Base-by-base conservation (phyloP, 2,113 vertebrate genomes). In the Leptobrachium ailaonicum region DNA sequence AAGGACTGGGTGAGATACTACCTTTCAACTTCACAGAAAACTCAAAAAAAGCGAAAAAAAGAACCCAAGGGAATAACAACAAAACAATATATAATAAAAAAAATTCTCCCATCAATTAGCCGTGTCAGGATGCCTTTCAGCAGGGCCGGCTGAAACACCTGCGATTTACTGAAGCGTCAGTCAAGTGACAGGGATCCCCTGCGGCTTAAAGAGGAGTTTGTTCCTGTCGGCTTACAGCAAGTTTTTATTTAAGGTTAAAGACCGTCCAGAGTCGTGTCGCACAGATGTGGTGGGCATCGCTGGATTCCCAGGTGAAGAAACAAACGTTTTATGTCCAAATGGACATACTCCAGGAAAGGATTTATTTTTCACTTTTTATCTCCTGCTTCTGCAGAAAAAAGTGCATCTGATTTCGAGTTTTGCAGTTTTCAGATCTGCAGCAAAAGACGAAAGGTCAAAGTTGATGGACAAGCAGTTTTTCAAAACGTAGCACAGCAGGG, bases 121-220 rank as follows among this genome's bases (percentile, higher is more conserved):
- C 40, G 60, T 81, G 79, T 75, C 79, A 81, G 71, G 64, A 68
- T 75, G 72, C 71, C 79, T 81, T 81, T 75, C 54, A 81, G 79
- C 79, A 12, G 71, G 79, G 71, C 71, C 32, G 72, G 50, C 79
- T 69, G 66, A 40, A 81, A 81, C 79, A 81, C 79, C 79, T 81
- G 79, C 71, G 10, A 69, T 62, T 62, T 69, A 81, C 50, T 75
- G 79, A 80, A 41, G 64, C 47, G 41, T 81, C 71, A 50, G 14
- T 47, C 53, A 74, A 81, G 79, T 81, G 79, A 81, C 71, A 81
- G 79, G 11, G 64, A n/a, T 68, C 50, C 71, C 79, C 72, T 62
- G 42, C 53, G 64, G 79, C 64, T 41, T 20, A 68, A 69, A 47
- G 54, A 75, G 64, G 72, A 60, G 79, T 63, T 62, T 72, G 64